Conservation (phyloP, 1,140 invertebrate genomes). For the Mactra quadrangularis region DNA sequence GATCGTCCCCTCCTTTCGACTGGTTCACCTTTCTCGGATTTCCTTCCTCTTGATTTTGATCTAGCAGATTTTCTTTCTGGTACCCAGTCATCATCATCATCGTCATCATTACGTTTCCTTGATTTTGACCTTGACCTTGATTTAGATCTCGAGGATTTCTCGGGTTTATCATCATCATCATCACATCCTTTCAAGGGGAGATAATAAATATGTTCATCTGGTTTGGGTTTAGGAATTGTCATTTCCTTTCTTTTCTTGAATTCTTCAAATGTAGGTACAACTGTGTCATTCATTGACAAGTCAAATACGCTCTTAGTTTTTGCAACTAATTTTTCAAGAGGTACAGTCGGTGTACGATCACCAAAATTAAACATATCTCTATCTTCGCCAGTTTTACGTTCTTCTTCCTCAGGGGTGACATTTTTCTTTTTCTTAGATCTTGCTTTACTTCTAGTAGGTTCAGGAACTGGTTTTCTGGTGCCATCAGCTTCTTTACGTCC, state of each 20-base stretch:
- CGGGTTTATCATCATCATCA: constrained; percentile 26
- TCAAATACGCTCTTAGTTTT: constrained; percentile 51
- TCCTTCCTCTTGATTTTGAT: constrained; percentile 1
- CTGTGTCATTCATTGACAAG: constrained; percentile 55
- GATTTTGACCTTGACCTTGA: constrained; percentile 47
- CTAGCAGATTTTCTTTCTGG: constrained; percentile 16
- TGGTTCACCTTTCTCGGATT: constrained; percentile 15
- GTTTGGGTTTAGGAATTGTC: constrained; percentile 7
- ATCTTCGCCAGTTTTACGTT: constrained; percentile 34
- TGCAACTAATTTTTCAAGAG: constrained; percentile 33
- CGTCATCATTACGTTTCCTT: constrained; percentile 26
- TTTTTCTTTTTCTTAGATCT: constrained; percentile 39
- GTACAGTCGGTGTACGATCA: constrained; percentile 42
- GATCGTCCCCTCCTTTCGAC: constrained; percentile 5
- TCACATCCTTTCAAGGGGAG: constrained; percentile 35
- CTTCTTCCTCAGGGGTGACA: constrained; percentile 46
- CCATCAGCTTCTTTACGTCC: constrained; percentile 52
- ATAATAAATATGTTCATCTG: constrained; percentile 55
- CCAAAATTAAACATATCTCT: constrained; percentile 61
- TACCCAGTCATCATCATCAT: constrained; percentile 54
- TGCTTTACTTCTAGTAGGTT: constrained; percentile 39
- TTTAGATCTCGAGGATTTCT: constrained; percentile 30
- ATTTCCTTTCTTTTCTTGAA: constrained; percentile 4
- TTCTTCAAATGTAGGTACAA: constrained; percentile 13
- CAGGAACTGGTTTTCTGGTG: constrained; percentile 52